A percentile compares a stretch with the other conserved stretches of the same genome.
Evolutionary conservation across 2,797 vertebrate species (phyloP).

Genomic region (Anabacerthia variegaticeps): DNA sequence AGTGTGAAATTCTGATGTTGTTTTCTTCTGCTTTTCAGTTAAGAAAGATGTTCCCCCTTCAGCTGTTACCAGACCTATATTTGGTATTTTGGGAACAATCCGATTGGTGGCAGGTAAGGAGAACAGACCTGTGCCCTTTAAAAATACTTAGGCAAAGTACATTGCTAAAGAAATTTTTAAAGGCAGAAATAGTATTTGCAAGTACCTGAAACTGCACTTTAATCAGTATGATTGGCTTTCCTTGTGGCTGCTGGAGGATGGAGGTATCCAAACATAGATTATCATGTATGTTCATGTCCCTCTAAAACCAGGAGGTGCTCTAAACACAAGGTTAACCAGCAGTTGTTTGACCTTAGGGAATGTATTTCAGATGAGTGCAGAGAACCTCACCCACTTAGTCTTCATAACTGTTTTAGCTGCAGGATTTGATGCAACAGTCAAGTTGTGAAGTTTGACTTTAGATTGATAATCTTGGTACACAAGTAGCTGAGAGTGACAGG

Average conservation of each 20-base stretch:
- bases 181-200: not conserved
- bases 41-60: conserved; percentile 91
- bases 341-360: not conserved
- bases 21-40: conserved; percentile 75
- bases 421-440: not conserved
- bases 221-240: not conserved
- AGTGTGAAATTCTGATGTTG: not conserved
- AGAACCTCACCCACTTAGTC: not conserved
- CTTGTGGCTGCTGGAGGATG: not conserved
- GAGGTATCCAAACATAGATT: not conserved
- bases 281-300: not conserved
- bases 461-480: not conserved
- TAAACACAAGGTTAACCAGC: not conserved
- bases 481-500: not conserved
- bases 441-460: not conserved
- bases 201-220: not conserved
- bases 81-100: conserved; percentile 92
- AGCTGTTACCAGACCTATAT: conserved; percentile 87
- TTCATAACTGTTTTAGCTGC: not conserved
- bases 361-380: not conserved
- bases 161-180: not conserved
- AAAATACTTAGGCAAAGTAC: not conserved
- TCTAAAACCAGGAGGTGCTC: not conserved
- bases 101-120: conserved; percentile 90
- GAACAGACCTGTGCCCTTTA: not conserved